Evolutionary conservation across 2,113 vertebrate species (phyloP).

Genomic region (Calyptomena viridis): DNA sequence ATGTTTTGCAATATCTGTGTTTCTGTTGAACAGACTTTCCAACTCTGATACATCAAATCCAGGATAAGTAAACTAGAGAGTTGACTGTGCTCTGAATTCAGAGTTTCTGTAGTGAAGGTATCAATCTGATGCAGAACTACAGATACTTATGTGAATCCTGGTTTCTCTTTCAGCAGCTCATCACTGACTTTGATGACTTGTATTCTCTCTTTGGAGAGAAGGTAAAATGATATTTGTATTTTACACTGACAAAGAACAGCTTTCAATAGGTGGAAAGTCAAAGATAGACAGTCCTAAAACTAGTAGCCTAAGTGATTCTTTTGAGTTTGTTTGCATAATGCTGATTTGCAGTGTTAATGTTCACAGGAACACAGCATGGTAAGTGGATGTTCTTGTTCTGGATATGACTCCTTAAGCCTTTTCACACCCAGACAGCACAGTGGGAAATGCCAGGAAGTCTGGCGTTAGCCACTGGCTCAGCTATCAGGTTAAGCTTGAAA

Average conservation of each 20-base stretch:
- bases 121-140: background rate
- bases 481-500: constrained; percentile 42
- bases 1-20: background rate
- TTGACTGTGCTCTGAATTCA: background rate
- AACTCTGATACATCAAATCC: background rate
- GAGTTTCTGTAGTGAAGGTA: background rate
- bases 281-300: background rate
- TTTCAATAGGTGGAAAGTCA: background rate
- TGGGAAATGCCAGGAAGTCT: constrained; percentile 29
- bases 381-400: background rate
- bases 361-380: background rate
- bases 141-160: background rate
- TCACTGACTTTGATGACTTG: background rate
- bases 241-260: background rate
- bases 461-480: background rate
- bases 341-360: background rate
- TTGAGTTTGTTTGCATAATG: background rate
- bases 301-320: background rate
- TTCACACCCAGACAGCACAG: background rate
- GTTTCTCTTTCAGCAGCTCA: background rate
- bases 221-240: background rate
- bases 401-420: background rate
- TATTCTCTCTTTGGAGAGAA: background rate
- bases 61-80: background rate
- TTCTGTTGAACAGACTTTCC: background rate